Percentiles rank a stretch among this genome's conserved stretches.
Conservation (phyloP, 2,888 invertebrate genomes). For the Polylopha cassiicola region DNA sequence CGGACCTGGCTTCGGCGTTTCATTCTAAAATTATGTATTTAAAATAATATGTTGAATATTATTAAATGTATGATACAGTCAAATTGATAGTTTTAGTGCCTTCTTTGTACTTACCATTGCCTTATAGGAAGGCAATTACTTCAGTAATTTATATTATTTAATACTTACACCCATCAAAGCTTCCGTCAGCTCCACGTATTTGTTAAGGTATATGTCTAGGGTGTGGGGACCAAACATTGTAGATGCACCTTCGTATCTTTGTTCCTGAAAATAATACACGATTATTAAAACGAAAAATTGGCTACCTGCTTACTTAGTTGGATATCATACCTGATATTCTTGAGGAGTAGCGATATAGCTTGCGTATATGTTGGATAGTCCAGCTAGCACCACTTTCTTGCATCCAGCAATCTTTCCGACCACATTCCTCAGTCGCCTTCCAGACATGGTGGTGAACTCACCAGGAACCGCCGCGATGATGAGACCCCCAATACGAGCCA, state of each 20-base stretch:
- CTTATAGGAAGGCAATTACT: no score
- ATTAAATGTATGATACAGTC: no score
- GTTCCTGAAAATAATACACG: constrained; percentile 80
- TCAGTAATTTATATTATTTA: no score
- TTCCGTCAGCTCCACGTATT: constrained; percentile 82
- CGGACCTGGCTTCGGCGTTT: constrained; percentile 77
- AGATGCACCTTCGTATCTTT: constrained; percentile 96
- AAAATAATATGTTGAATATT: no score
- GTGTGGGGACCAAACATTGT: constrained; percentile 96
- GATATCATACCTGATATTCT: constrained; percentile 92
- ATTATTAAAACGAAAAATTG: no score
- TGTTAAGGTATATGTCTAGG: constrained; percentile 87
- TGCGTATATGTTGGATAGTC: constrained; percentile 91
- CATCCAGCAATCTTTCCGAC: constrained; percentile 60
- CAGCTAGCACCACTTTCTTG: constrained; percentile 85
- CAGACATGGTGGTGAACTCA: constrained; percentile 97
- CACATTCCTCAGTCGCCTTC: constrained; percentile 80
- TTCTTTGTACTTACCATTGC: background rate
- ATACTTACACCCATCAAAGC: constrained; percentile 80
- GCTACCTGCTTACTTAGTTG: no score
- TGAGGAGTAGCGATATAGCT: constrained; percentile 94
- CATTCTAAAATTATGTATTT: no score
- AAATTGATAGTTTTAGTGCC: no score
- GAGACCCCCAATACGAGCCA: constrained; percentile 86
- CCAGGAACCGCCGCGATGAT: constrained; percentile 90